Base-by-base conservation (phyloP, 2,797 vertebrate genomes). In the Sphaeramia orbicularis region DNA sequence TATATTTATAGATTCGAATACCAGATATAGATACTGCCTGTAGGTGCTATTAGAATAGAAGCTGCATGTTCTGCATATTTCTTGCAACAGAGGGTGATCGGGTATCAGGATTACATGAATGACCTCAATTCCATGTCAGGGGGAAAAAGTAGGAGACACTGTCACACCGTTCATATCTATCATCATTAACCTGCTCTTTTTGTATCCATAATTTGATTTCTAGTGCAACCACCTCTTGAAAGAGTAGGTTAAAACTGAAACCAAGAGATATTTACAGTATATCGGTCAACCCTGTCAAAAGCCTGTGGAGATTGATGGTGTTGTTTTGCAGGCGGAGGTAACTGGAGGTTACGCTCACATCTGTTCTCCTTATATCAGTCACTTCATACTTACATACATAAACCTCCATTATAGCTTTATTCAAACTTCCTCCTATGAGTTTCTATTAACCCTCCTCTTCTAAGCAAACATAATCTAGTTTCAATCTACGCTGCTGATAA, bases 311-410 rank as follows among this genome's bases (percentile, higher is more conserved):
- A 88, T 81, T 86, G 72, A 87, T 88, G 71, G 69, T 50, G 65
- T 80, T 87, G 84, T 89, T 87, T 88, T 88, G 69, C 78, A 82
- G 65, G 10, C 35, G 2, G 71, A 80, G 88, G 86, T 89, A 85
- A 90, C 88, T 89, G 71, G 64, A 83, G 91, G 88, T 87, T 86
- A 84, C n/a, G 52, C 70, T 80, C 80, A 84, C 84, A 84, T 91
- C 89, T 83, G 89, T 80, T 90, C 67, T 67, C 53, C 69, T 84
- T 89, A 89, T 86, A 78, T 84, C 70, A 85, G 76, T 88, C 85
- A 69, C 71, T 71, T 9, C 77, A 55, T 55, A 21, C 42, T 69
- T 70, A 27, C 52, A 3, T n/a, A 0, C 45, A 37, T 6, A 45
- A 69, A 60, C 50, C 37, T 32, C 47, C 1, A 19, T 55, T 35